A percentile compares a stretch with the other conserved stretches of the same genome.
Conservation (phyloP, 2,888 invertebrate species). For the Trachelus iudaicus region DNA sequence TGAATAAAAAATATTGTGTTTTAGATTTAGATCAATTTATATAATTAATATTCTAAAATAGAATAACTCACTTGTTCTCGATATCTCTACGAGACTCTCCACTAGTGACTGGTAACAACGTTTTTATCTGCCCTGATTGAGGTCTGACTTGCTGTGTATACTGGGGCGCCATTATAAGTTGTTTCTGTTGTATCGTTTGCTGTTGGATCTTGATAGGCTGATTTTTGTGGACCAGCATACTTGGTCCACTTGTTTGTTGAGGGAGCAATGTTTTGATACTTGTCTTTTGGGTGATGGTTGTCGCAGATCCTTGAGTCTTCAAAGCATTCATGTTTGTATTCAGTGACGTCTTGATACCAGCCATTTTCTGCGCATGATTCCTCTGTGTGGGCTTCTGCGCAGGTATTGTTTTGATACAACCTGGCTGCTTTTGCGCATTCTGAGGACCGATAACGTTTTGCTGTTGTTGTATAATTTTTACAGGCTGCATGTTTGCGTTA, state of each 20-base stretch:
- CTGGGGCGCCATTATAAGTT: constrained; percentile 42
- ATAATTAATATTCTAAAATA: not conserved
- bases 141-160: constrained; percentile 43
- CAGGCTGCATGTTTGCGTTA: constrained; percentile 60
- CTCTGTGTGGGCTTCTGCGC: constrained; percentile 51
- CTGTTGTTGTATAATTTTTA: constrained; percentile 69
- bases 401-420: constrained; percentile 59
- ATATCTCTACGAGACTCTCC: constrained; percentile 44
- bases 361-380: constrained; percentile 69
- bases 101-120: constrained; percentile 43
- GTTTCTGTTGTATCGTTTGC: constrained; percentile 53
- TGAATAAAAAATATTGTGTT: constrained; percentile 22
- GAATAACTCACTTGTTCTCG: constrained; percentile 48
- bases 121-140: constrained; percentile 52
- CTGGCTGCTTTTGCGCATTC: constrained; percentile 53
- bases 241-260: constrained; percentile 35
- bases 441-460: constrained; percentile 45
- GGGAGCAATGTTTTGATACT: constrained; percentile 50
- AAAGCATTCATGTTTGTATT: constrained; percentile 50
- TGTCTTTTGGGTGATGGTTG: constrained; percentile 36
- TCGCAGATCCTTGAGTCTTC: constrained; percentile 37
- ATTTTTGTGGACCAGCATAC: constrained; percentile 44
- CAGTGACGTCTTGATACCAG: constrained; percentile 61
- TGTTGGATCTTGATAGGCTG: constrained; percentile 52
- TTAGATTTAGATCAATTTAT: not conserved